These are phyloP conservation scores for Bombylius major DNA, from an alignment of 2,888 invertebrate species.

Conservation along the genomic window DNA sequence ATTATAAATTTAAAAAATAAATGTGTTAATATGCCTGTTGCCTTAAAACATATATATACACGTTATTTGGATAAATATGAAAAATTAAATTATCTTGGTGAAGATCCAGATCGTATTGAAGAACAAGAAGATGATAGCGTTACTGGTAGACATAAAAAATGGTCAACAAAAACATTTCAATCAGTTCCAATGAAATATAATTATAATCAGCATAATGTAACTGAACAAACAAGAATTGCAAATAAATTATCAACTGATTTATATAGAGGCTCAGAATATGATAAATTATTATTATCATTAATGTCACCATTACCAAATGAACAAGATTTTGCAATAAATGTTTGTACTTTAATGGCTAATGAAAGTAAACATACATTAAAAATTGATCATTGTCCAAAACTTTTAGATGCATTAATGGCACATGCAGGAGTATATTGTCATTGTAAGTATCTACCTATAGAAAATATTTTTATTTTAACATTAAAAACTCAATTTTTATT, in stretches of 20 bases:
- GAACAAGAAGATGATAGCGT: constrained; percentile 70
- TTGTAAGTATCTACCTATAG: constrained; percentile 52
- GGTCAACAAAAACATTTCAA: constrained; percentile 49
- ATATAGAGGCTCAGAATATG: constrained; percentile 62
- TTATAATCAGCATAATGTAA: constrained; percentile 61
- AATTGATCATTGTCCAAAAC: constrained; percentile 70
- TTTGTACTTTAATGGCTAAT: constrained; percentile 88
- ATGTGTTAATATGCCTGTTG: constrained; percentile 81
- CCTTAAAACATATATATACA: constrained; percentile 70
- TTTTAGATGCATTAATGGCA: constrained; percentile 79
- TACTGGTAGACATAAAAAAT: constrained; percentile 55
- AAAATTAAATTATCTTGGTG: constrained; percentile 74
- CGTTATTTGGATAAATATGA: constrained; percentile 81
- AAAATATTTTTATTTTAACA: background rate
- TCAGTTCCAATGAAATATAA: constrained; percentile 65
- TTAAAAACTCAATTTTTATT: background rate
- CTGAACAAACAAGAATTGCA: constrained; percentile 48
- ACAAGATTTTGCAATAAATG: constrained; percentile 95
- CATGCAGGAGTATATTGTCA: constrained; percentile 91
- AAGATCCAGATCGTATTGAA: constrained; percentile 68
- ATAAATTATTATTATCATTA: constrained; percentile 78
- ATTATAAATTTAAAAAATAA: constrained; percentile 64
- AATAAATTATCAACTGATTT: constrained; percentile 55
- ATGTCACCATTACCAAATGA: constrained; percentile 96
- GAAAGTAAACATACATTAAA: constrained; percentile 83